These are phyloP conservation scores for Lophius americanus DNA, from an alignment of 2,797 vertebrate species.

Conservation along the genomic window DNA sequence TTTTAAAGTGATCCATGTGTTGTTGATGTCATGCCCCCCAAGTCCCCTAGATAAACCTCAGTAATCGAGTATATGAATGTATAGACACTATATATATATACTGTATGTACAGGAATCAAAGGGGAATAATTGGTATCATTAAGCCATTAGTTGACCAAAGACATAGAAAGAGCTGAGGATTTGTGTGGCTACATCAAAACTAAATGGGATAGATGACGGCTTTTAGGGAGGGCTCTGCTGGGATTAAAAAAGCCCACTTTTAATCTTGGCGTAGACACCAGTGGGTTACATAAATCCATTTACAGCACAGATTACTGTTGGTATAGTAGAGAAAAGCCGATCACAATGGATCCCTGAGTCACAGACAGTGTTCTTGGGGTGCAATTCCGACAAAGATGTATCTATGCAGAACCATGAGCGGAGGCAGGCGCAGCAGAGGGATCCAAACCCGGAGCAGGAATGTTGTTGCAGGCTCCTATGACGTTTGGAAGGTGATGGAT, in stretches of 20 bases:
- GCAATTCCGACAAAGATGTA: slow-evolving; percentile 38
- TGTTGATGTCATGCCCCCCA: no score
- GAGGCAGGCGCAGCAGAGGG: no score
- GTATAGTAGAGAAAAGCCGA: slow-evolving; percentile 36
- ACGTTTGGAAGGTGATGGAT: no score
- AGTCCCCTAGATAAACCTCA: no score
- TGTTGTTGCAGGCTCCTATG: no score
- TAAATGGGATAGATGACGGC: slow-evolving; percentile 38
- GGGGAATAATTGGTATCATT: neutral
- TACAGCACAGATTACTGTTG: slow-evolving; percentile 67
- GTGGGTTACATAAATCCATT: slow-evolving; percentile 72
- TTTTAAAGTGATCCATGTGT: no score
- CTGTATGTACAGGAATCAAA: neutral
- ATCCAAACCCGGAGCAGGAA: neutral
- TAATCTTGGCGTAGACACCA: slow-evolving; percentile 68
- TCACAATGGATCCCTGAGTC: slow-evolving; percentile 60
- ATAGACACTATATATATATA: no score
- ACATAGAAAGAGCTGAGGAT: slow-evolving; percentile 21
- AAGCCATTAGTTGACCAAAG: neutral
- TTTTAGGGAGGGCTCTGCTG: slow-evolving; percentile 15
- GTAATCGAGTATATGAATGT: no score
- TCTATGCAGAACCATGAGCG: neutral
- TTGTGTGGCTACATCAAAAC: slow-evolving; percentile 22
- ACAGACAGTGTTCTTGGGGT: slow-evolving; percentile 27
- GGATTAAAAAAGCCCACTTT: slow-evolving; percentile 65